phyloP scores from a whole-genome alignment of 2,113 vertebrate species.

The Helogale parvula region DNA sequence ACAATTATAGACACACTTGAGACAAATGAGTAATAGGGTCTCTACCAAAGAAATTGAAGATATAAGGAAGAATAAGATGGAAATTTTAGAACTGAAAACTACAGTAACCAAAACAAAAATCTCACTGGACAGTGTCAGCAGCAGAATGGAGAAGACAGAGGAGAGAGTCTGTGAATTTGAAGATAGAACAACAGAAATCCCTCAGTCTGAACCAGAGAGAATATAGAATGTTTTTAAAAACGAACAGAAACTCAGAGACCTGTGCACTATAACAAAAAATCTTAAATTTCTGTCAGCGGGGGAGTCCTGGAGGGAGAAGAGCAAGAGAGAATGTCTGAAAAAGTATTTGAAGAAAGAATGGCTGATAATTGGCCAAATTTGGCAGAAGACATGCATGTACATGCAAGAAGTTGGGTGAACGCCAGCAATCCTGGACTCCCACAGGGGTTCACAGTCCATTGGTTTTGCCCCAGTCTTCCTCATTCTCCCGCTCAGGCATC shows the following conservation, averaged over 20 bases:
- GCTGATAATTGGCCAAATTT: neutral
- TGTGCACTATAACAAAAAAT: neutral
- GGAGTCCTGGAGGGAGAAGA: neutral
- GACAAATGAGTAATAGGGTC: neutral
- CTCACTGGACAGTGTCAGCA: neutral
- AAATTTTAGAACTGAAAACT: conserved; percentile 16
- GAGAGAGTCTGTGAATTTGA: neutral
- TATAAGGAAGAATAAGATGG: neutral
- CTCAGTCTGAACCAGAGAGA: neutral
- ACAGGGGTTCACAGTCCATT: neutral
- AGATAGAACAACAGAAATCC: neutral
- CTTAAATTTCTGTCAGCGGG: neutral
- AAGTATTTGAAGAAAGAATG: conserved; percentile 31
- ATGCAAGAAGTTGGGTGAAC: neutral
- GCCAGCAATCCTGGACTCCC: neutral
- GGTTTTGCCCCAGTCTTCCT: neutral
- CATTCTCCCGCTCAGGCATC: neutral
- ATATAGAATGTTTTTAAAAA: neutral
- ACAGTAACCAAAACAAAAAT: neutral
- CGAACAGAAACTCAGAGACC: neutral
- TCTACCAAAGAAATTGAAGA: neutral
- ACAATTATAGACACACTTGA: neutral
- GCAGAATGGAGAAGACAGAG: neutral
- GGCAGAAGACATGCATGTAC: neutral
- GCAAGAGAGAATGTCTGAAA: neutral